Conservation (phyloP, 1,140 invertebrate genomes). For the Elysia chlorotica region DNA sequence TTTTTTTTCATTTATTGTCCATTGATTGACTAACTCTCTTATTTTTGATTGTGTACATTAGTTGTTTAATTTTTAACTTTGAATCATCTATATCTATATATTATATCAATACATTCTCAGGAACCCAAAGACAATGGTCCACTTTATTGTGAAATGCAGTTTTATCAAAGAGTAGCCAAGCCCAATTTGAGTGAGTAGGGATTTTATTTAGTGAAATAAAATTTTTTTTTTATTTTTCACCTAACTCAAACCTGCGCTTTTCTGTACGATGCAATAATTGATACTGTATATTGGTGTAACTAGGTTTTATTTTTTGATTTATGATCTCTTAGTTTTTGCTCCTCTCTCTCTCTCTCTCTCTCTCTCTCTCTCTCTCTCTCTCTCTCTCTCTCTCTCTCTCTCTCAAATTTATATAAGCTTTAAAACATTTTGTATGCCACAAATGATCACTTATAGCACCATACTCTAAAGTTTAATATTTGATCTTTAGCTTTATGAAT, state of each 20-base stretch:
- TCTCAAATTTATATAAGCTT: neutral
- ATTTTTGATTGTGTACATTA: no score
- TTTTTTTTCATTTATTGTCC: no score
- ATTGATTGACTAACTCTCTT: no score
- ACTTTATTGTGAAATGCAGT: slow-evolving; percentile 93
- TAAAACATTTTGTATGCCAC: no score
- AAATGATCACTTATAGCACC: no score
- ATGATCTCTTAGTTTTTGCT: neutral
- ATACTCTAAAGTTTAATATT: no score
- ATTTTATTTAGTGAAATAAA: slow-evolving; percentile 14
- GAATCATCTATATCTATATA: no score
- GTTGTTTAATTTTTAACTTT: no score
- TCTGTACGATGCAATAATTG: no score
- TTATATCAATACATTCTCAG: no score
- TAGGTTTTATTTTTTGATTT: neutral
- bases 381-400: neutral
- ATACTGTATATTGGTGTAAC: neutral
- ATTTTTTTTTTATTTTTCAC: no score
- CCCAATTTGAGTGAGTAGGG: slow-evolving; percentile 73
- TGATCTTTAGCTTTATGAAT: neutral
- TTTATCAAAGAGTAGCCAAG: slow-evolving; percentile 83
- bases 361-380: neutral
- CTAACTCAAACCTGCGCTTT: no score
- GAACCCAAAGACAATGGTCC: slow-evolving; percentile 92
- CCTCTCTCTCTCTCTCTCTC: neutral